Base-by-base conservation (phyloP, 1,140 invertebrate species). In the Holotrichia oblita region DNA sequence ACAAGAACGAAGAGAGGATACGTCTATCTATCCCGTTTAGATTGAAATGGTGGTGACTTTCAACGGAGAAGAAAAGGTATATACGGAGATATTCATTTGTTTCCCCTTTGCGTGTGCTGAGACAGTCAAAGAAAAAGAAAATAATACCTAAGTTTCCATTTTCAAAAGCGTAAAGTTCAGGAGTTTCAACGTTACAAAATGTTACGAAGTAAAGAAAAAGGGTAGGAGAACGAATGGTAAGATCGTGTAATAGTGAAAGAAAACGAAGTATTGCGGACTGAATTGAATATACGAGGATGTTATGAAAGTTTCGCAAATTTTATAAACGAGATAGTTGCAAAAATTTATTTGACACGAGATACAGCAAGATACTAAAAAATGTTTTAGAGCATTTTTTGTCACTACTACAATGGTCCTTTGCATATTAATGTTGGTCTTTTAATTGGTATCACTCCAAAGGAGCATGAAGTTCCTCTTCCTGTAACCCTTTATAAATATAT, bases 81-180 rank as follows among this genome's bases (percentile, higher is more conserved):
- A n/a, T 17, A 34, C 2, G 27, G 1, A 55, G 48, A 55, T 55
- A 55, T 17, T 55, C 48, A 55, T 55, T 55, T 55, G 48, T 55
- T 55, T 17, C 48, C 48, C n/a, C 48, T 55, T n/a, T 55, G 17
- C 48, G 48, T 55, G 48, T 17, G 48, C 17, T 17, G 48, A 55
- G 48, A 14, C 48, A 17, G 48, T 55, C 48, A 55, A 55, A 55
- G 48, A 55, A 55, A 55, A 17, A 55, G 48, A 6, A 55, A 55
- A n/a, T 17, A 55, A 55, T 55, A n/a, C 48, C 48, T n/a, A 17
- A 20, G 48, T 55, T 48, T 55, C 48, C 17, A 10, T 17, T 17
- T 55, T 55, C 17, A 14, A 55, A 55, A 55, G 48, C 48, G 48
- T 55, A 55, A 55, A 55, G 48, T 55, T 55, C 42, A 44, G 42